Percentiles rank a stretch among this genome's conserved stretches.
Evolutionary conservation across 2,888 invertebrate species (phyloP).

Genomic region (Folsomia candida): DNA sequence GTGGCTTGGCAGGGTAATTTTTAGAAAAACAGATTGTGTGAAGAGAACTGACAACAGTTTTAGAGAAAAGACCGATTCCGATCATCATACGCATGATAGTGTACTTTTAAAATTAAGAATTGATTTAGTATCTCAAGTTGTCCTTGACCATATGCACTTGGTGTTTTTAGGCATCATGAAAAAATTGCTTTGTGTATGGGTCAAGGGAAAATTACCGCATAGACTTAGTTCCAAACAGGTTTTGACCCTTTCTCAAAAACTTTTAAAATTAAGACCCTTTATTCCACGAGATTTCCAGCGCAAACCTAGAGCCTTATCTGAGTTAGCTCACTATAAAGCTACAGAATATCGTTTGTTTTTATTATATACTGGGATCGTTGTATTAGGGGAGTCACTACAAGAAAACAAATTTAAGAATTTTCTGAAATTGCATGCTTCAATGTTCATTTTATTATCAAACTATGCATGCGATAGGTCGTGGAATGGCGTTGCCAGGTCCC

Average conservation of each 20-base stretch:
- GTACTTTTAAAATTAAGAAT: too few species aligned
- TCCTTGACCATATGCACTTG: slow-evolving; percentile 7
- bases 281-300: neutral
- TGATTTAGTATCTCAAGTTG: too few species aligned
- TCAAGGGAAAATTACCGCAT: neutral
- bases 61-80: too few species aligned
- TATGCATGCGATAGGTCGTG: neutral
- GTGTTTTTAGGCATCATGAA: neutral
- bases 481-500: too few species aligned
- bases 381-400: neutral
- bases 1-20: too few species aligned
- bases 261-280: neutral
- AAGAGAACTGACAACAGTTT: too few species aligned
- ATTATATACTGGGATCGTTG: neutral
- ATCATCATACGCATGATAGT: too few species aligned
- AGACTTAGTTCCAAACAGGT: neutral
- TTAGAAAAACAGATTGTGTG: too few species aligned
- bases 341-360: slow-evolving; percentile 10
- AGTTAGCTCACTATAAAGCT: slow-evolving; percentile 1
- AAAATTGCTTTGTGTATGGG: slow-evolving; percentile 5
- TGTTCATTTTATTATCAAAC: neutral
- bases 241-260: neutral
- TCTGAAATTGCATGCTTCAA: neutral
- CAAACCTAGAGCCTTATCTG: neutral
- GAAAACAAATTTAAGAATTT: neutral